A percentile compares a stretch with the other conserved stretches of the same genome.
Conservation (phyloP, 2,113 vertebrate genomes). For the Lepus europaeus region DNA sequence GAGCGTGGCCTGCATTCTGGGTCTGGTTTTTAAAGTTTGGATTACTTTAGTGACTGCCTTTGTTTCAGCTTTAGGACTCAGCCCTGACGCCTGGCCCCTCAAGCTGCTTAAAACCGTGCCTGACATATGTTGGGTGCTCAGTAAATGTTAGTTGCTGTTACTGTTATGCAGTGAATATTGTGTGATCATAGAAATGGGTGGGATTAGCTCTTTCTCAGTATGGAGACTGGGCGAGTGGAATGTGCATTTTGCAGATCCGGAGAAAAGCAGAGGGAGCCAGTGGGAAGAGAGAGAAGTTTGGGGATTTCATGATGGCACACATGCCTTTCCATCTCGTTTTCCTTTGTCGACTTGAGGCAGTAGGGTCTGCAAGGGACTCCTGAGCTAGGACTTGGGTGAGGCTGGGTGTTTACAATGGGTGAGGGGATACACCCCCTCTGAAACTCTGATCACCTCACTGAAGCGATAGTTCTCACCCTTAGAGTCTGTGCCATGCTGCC, state of each 20-base stretch:
- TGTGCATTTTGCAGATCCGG: not conserved
- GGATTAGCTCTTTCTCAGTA: not conserved
- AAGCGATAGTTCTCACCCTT: not conserved
- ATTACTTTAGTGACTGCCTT: slow-evolving; percentile 35
- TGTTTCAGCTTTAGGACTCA: not conserved
- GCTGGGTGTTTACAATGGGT: not conserved
- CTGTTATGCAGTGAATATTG: slow-evolving; percentile 2
- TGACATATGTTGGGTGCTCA: not conserved
- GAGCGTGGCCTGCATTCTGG: slow-evolving; percentile 58
- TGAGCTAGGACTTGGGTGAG: not conserved
- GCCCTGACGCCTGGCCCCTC: not conserved
- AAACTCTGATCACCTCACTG: not conserved
- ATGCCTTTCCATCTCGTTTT: not conserved
- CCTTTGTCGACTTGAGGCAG: not conserved
- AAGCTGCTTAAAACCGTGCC: slow-evolving; percentile 42
- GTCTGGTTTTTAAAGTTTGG: slow-evolving; percentile 19
- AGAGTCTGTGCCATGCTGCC: not conserved
- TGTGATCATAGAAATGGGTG: not conserved
- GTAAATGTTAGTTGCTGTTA: not conserved
- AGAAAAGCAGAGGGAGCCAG: not conserved
- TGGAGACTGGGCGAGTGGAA: not conserved
- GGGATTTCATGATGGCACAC: not conserved
- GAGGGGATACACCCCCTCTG: not conserved
- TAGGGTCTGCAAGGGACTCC: not conserved
- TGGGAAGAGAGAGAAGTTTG: not conserved